Percentiles rank a stretch among this genome's conserved stretches.
These are phyloP conservation scores for Sycobia sp. DNA, from an alignment of 1,140 invertebrate genomes.

Conservation along the genomic window DNA sequence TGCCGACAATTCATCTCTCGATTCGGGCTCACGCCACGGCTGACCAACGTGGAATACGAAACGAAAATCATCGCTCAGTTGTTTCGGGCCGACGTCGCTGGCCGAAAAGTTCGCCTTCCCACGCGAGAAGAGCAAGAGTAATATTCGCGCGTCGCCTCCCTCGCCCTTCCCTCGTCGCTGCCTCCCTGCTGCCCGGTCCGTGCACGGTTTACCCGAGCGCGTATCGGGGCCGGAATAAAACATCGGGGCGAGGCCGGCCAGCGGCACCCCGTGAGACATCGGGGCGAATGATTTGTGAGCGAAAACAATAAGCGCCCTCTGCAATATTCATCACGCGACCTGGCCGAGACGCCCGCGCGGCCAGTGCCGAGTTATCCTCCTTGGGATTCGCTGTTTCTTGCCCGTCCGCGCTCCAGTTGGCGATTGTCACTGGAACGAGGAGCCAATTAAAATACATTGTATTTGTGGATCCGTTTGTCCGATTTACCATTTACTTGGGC, in stretches of 20 bases:
- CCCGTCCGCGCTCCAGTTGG: too few species aligned
- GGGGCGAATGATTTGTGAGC: slow-evolving; percentile 61
- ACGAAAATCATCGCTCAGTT: slow-evolving; percentile 24
- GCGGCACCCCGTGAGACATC: slow-evolving; percentile 56
- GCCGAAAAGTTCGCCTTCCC: too few species aligned
- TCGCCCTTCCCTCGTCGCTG: background rate
- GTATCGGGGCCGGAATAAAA: slow-evolving; percentile 54
- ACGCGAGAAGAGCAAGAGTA: too few species aligned
- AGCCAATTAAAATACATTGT: too few species aligned
- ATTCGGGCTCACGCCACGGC: background rate
- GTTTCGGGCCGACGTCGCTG: background rate
- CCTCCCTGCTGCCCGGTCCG: too few species aligned
- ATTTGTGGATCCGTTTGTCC: too few species aligned
- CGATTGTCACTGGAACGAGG: too few species aligned
- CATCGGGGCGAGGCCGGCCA: slow-evolving; percentile 50
- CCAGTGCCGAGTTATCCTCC: too few species aligned
- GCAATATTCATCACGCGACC: slow-evolving; percentile 58
- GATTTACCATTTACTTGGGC: too few species aligned
- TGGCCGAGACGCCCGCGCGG: too few species aligned
- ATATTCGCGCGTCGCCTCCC: slow-evolving; percentile 17
- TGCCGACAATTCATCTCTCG: slow-evolving; percentile 14
- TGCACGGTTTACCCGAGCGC: background rate
- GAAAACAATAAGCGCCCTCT: slow-evolving; percentile 60
- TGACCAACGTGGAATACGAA: slow-evolving; percentile 30
- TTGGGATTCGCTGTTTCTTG: too few species aligned